These are phyloP conservation scores for Rhinichthys osculus DNA, from an alignment of 2,797 vertebrate genomes.

Conservation along the genomic window DNA sequence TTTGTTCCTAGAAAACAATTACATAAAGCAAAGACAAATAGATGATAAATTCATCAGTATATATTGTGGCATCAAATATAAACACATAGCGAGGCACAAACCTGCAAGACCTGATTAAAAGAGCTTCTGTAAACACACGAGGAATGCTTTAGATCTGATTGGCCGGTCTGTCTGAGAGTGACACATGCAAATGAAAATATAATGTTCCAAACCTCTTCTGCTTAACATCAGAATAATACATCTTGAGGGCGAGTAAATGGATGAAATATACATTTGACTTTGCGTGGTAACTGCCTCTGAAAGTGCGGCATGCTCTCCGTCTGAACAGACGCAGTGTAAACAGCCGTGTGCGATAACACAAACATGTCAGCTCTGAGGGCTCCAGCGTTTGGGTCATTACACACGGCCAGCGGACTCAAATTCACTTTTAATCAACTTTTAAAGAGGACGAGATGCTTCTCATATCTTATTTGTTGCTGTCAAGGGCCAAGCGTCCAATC, in stretches of 20 bases:
- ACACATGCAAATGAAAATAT: not conserved
- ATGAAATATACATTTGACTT: not conserved
- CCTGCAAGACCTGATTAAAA: not conserved
- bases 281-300: not conserved
- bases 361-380: slow-evolving; percentile 57
- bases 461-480: not conserved
- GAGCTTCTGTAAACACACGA: not conserved
- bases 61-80: slow-evolving; percentile 1
- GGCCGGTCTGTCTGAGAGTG: not conserved
- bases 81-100: not conserved
- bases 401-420: not conserved
- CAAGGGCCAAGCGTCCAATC: not conserved
- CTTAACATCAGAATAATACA: not conserved
- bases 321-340: slow-evolving; percentile 43
- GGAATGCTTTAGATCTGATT: not conserved
- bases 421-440: slow-evolving; percentile 15
- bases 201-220: not conserved
- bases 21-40: not conserved
- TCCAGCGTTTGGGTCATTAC: not conserved
- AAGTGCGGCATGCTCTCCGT: not conserved
- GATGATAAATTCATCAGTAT: not conserved
- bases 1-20: slow-evolving; percentile 84
- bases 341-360: slow-evolving; percentile 64
- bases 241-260: not conserved
- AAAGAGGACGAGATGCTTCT: not conserved